Base-by-base conservation (phyloP, 2,113 vertebrate species). In the Entelurus aequoreus region DNA sequence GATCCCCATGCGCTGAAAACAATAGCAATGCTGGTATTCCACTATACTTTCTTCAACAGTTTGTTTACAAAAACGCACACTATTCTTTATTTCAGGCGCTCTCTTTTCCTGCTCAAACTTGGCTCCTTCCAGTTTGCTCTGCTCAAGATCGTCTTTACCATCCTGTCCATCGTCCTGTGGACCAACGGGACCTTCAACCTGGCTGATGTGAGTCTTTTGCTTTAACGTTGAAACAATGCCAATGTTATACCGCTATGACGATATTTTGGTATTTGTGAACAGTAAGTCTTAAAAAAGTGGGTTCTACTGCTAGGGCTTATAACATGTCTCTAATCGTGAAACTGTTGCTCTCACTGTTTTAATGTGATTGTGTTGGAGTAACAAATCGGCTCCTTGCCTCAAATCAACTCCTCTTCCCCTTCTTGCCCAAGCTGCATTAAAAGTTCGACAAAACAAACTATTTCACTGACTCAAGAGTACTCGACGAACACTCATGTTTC, bases 91-190 rank as follows among this genome's bases (percentile, higher is more conserved):
- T 69, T 15, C 63, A 95, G 94, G 60, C 81, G 69, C 42, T 80
- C 87, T 1, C 86, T 95, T 58, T 94, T 95, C 79, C 83, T 93
- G 79, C 79, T 95, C 72, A 94, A 95, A 79, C 81, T 94, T 51
- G 93, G 93, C 47, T 92, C 92, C 36, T 91, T 94, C 79, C 94
- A 95, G 77, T 89, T 93, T 66, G 92, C 90, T 59, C 13, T 94
- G 66, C 68, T 94, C 57, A 92, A 93, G 63, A 87, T 90, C 0
- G 73, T 87, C 62, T 79, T 96, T 52, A 82, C 92, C 76, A 81
- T 96, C 78, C 85, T 96, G 8, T 91, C 91, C 62, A 82, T 94
- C 72, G 90, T 94, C 8, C 92, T 96, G 74, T 94, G 84, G 84
- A 91, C 86, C 59, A 92, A 95, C 47, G 83, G 70, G 38, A 90